Evolutionary conservation across 1,140 invertebrate species (phyloP).

Genomic region (Chironomus striatipennis): DNA sequence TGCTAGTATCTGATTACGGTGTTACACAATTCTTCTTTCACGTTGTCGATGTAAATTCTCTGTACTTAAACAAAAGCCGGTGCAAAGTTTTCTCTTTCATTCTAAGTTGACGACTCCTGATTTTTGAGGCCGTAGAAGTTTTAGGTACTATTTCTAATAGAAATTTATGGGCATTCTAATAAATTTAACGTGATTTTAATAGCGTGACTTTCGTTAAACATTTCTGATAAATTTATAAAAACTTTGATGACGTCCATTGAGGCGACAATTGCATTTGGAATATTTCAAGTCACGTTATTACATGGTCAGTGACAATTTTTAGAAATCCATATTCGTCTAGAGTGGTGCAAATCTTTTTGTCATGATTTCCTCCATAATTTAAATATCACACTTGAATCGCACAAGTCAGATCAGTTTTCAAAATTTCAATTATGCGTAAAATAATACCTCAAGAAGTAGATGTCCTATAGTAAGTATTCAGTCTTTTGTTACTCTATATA

Average conservation of each 20-base stretch:
- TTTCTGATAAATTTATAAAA: neutral
- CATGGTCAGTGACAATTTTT: no score
- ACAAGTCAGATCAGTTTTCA: neutral
- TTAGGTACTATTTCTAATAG: no score
- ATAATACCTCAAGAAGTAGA: neutral
- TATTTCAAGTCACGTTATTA: neutral
- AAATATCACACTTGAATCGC: neutral
- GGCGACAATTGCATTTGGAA: neutral
- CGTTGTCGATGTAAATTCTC: neutral
- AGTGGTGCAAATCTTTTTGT: neutral
- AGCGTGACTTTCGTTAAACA: neutral
- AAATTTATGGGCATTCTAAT: neutral
- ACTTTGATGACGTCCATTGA: neutral
- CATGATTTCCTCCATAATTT: neutral
- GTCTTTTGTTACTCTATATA: neutral
- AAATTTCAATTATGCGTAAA: neutral
- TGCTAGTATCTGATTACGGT: no score
- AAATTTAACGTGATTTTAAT: neutral
- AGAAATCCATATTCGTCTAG: no score
- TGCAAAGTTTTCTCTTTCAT: neutral
- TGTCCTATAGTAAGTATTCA: neutral
- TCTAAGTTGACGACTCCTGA: neutral
- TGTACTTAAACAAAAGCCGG: neutral
- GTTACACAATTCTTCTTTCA: neutral
- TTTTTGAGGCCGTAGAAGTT: neutral